Evolutionary conservation across 2,113 vertebrate genomes (phyloP).

Genomic region (Corvus hawaiiensis): DNA sequence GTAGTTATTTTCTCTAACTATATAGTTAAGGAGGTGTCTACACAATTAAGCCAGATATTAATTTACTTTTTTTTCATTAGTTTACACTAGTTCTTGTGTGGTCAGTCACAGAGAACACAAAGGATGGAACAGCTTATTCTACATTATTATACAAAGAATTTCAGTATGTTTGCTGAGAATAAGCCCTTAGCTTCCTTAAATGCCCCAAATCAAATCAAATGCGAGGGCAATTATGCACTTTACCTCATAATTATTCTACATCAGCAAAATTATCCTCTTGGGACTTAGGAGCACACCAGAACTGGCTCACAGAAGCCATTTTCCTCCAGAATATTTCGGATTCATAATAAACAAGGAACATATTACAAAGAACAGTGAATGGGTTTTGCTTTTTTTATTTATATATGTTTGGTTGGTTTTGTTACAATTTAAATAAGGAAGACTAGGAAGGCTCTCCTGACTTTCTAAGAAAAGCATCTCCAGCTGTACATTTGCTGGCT

Average conservation of each 20-base stretch:
- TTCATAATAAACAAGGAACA: neutral
- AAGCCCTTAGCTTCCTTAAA: conserved; percentile 7
- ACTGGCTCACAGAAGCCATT: neutral
- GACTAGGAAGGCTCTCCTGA: neutral
- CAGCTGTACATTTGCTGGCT: neutral
- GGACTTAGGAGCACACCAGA: neutral
- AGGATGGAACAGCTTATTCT: neutral
- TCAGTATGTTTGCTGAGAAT: neutral
- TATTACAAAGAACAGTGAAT: neutral
- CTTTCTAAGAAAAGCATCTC: neutral
- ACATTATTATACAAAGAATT: neutral
- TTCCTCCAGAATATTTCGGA: neutral
- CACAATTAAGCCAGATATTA: neutral
- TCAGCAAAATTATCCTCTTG: conserved; percentile 16
- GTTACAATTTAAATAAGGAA: neutral
- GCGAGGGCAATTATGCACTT: neutral
- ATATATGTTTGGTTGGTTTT: neutral
- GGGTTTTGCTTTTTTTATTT: neutral
- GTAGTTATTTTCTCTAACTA: neutral
- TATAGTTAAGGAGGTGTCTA: neutral
- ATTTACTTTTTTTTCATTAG: neutral
- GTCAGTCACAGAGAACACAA: neutral
- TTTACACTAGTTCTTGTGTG: neutral
- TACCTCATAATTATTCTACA: neutral
- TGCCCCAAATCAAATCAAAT: neutral